Conservation (phyloP, 2,113 vertebrate species). For the Ellobius talpinus region DNA sequence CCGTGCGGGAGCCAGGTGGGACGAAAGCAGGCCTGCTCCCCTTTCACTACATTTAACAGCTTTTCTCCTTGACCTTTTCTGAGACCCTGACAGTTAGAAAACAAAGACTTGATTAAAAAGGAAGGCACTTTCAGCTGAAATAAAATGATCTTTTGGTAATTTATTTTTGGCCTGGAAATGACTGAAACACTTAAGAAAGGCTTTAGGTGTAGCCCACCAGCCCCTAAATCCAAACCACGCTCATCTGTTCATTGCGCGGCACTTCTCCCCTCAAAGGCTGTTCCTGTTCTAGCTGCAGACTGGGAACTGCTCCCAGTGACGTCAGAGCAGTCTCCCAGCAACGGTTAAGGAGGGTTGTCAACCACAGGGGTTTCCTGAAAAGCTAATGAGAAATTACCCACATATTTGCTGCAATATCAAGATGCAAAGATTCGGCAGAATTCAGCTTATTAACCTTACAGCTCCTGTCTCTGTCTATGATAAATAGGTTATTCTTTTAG, state of each 20-base stretch:
- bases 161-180: conserved; percentile 42
- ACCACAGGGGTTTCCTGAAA: conserved; percentile 92
- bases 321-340: conserved; percentile 90
- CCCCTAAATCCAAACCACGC: conserved; percentile 56
- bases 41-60: too few relatives aligned
- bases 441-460: conserved; percentile 74
- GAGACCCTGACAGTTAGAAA: conserved; percentile 67
- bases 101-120: conserved; percentile 60
- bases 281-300: conserved; percentile 79
- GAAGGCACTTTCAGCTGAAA: conserved; percentile 39
- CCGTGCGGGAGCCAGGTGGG: too few relatives aligned
- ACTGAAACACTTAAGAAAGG: conserved; percentile 64
- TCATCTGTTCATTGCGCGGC: conserved; percentile 76
- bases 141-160: conserved; percentile 64
- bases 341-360: conserved; percentile 87
- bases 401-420: conserved; percentile 80
- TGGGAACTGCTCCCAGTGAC: conserved; percentile 86
- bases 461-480: neutral
- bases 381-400: conserved; percentile 86
- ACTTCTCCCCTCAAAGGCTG: conserved; percentile 75
- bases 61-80: conserved; percentile 64
- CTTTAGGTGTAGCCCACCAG: conserved; percentile 48
- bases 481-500: neutral
- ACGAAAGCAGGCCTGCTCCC: too few relatives aligned
- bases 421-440: conserved; percentile 67